Evolutionary conservation across 2,113 vertebrate species (phyloP), one percentile per base, ranked within the genome.

Genomic region (Edolisoma coerulescens): DNA sequence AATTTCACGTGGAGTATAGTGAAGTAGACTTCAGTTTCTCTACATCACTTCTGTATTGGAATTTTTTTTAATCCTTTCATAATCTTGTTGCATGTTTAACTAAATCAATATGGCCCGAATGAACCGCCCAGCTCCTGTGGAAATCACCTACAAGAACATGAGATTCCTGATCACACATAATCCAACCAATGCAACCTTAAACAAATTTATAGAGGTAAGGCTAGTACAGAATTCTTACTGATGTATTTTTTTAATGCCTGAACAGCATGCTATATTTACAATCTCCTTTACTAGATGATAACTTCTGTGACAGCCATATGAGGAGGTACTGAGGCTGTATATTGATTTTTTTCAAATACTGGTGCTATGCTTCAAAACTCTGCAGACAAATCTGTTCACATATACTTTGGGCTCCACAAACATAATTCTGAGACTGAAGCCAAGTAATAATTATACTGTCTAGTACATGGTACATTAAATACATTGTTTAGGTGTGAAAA

Each of bases 101-200:
- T 97, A 97, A 98, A 95, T 97, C 97, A 98, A 96, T 89, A 99
- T 99, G 99, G 99, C 99, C 97, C 99, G 99, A 97, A 99, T 99
- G 99, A 99, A 99, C 98, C 98, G 99, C 97, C 99, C 99, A 83
- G 99, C 99, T 98, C 99, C 99, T 91, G 99, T 99, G 98, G 99
- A 99, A 98, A 99, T 99, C 98, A 99, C 99, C 89, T 99, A 99
- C 98, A 99, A 99, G 97, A 99, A 99, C 98, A 99, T 99, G 99
- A 98, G 99, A 98, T 99, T 99, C 97, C 99, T 99, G 97, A 99
- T 99, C 94, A 99, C 99, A 96, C 99, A 99, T 98, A 99, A 99
- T 97, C 99, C 99, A 94, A 99, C 99, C 98, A 99, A 99, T 97
- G 99, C 99, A 94, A 99, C 99, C 95, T 98, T 99, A 98, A 99